phyloP scores from a whole-genome alignment of 2,113 vertebrate species.

The Coracopsis vasa region DNA sequence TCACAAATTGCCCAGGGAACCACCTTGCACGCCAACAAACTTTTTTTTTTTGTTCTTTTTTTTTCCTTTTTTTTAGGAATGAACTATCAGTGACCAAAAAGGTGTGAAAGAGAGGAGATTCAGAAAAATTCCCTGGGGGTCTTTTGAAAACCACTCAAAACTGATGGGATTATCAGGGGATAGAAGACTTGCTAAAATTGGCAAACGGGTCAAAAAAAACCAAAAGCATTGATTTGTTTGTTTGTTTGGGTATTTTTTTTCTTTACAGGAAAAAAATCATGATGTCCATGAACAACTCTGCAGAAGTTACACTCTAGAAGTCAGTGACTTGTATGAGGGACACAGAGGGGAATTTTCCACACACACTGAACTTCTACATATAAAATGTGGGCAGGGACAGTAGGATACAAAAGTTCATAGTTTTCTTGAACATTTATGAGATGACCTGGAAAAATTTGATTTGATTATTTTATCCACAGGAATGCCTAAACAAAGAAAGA shows the following conservation, averaged over 20 bases:
- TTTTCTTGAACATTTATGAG: neutral
- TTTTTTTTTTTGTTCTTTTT: neutral
- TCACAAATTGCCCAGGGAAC: neutral
- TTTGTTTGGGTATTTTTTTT: too few relatives aligned
- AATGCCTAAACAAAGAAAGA: neutral
- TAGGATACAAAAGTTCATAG: neutral
- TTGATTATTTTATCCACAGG: neutral
- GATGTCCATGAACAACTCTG: neutral
- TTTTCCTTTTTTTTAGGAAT: neutral
- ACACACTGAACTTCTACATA: neutral
- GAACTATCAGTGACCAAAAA: neutral
- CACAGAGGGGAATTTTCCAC: neutral
- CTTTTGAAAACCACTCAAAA: neutral
- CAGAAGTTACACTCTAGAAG: neutral
- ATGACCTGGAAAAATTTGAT: neutral
- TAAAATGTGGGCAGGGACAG: neutral
- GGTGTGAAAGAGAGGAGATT: neutral
- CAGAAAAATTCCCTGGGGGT: neutral
- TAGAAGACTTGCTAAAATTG: neutral
- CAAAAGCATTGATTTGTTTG: neutral
- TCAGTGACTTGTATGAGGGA: neutral
- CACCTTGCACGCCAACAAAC: neutral
- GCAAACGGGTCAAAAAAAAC: accelerated
- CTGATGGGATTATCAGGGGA: neutral
- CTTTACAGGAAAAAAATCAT: neutral